Evolutionary conservation across 2,888 invertebrate genomes (phyloP), one percentile per base, ranked within the genome.

Genomic region (Lumbricus terrestris): DNA sequence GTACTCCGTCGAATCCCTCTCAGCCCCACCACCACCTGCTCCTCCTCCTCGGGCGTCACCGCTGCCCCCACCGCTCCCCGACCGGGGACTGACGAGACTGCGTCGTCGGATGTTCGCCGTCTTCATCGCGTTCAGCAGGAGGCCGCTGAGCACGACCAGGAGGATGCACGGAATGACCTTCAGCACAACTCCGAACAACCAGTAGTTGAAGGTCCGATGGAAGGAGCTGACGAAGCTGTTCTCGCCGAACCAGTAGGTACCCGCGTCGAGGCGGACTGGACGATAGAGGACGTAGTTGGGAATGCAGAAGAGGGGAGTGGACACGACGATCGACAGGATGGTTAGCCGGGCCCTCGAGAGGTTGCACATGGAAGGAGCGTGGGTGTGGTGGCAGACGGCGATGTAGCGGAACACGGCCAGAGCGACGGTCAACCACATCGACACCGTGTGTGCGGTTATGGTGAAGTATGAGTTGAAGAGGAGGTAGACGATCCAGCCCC

Each of bases 91-190:
- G 95, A 93, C 90, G 95, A 92, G 83, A 93, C 94, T 91, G 95
- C 95, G 89, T 95, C 93, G 37, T 97, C 96, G 95, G 95, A 88
- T 95, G 93, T 37, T 97, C 96, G 85, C 85, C 85, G 85, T 85
- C 85, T 85, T 85, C 85, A 85, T 85, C 35, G 85, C 85, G 85
- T 18, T 35, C 85, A 92, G 98, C 97, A 95, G 94, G 90, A 95
- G 93, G 38, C 93, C 93, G 91, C 95, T 95, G 90, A 95, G 94
- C 33, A 97, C 96, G 1, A 98, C 98, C 89, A 98, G 95, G 0
- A 97, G 97, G 91, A 98, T 96, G 95, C 98, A 98, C 8, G 98
- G 98, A 92, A 98, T 97, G 97, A 98, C 96, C 95, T 98, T 98
- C 93, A 98, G 97, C 92, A 98, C 97, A 20, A 98, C 98, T 94